Base-by-base conservation (phyloP, 2,113 vertebrate species). In the Riparia riparia region DNA sequence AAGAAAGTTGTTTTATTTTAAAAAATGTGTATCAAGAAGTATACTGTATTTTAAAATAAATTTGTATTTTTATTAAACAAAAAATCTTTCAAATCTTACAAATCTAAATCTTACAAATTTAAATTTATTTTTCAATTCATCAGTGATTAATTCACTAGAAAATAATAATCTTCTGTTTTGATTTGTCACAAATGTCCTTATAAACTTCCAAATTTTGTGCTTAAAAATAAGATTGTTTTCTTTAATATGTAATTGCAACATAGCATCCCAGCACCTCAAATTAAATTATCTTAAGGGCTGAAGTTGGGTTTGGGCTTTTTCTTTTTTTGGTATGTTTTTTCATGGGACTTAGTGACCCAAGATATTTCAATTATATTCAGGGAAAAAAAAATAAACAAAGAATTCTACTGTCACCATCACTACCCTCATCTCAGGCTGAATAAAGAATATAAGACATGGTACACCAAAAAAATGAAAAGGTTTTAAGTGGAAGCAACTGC, bases 241-340 rank as follows among this genome's bases (percentile, higher is more conserved):
- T 47, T 86, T 72, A 53, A 60, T 42, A 50, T 17, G 2, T 4
- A 76, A 54, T 37, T 76, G 6, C 19, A 76, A 42, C 6, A 11
- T 26, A 82, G 0, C 5, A 58, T 8, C 7, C 79, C 26, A 61
- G 0, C 3, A 71, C 12, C 5, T 71, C 28, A 66, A 32, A 69
- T 53, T 54, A 65, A 69, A 41, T 63, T 56, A 12, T 25, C 21
- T 39, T n/a, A 41, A 14, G 11, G 5, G 6, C 45, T 69, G 5
- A 0, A 2, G 1, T 24, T 57, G 12, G 6, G 4, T 3, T 70
- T 12, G 4, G 4, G 3, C 1, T 25, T 26, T 53, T 19, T 34
- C 17, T 1, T 24, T 32, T 17, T 37, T 37, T 37, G 37, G 5
- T 42, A n/a, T 63, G 18, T 16, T 66, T 45, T 45, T 58, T 50